Evolutionary conservation across 2,113 vertebrate genomes (phyloP), one percentile per base, ranked within the genome.

Genomic region (Podarcis cretensis): DNA sequence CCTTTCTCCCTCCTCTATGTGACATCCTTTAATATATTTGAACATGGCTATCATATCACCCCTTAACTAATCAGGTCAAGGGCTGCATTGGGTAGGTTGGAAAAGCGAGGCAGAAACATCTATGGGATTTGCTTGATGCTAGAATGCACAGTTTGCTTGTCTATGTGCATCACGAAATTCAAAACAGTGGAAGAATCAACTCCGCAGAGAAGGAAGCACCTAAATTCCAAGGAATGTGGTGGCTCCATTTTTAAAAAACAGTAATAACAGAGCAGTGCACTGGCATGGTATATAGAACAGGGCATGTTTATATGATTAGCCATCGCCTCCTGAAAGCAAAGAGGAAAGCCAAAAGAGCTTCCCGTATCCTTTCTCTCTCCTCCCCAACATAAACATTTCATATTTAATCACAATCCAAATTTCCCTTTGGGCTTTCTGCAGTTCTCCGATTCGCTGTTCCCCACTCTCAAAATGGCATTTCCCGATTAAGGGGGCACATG

Each of bases 371-470:
- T 79, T 79, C 68, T 93, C 87, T 91, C 92, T 91, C 1, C 0
- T 90, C 65, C 76, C 3, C 86, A 92, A 63, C 84, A 87, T 88
- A 94, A 94, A 95, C 93, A 95, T 94, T 95, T 95, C 94, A 92
- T 87, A 90, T n/a, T 91, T 89, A 92, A 89, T 95, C 92, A 95
- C 77, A 5, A 93, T 92, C 88, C 73, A 87, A 74, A 63, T 88
- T 91, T 92, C 85, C 92, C 93, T 95, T 86, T 88, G 89, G 93
- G 95, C 91, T 91, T 59, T 89, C 57, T 54, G 80, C 27, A 81
- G 83, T 66, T 84, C 93, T 94, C 87, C 84, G 84, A 95, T 90
- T 81, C 0, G 2, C 18, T 86, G 84, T 77, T 86, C 92, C 48
- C 83, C 84, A 79, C 84, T 90, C 90, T 92, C 88, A 80, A 74